Evolutionary conservation across 2,797 vertebrate species (phyloP).

Genomic region (Argentina silus): DNA sequence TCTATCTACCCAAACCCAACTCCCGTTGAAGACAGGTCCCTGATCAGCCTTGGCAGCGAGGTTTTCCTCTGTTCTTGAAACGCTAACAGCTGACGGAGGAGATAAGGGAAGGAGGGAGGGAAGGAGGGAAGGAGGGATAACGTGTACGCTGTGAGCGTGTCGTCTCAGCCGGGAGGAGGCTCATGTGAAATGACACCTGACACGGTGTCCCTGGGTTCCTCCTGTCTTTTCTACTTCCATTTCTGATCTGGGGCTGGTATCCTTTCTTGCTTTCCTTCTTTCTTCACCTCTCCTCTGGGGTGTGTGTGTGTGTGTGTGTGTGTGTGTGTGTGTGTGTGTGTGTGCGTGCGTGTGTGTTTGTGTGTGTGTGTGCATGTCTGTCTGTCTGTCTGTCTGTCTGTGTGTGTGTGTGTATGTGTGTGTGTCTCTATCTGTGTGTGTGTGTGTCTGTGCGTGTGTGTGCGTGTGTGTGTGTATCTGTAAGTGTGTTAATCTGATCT

Average conservation of each 20-base stretch:
- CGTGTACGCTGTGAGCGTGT: slow-evolving; percentile 13
- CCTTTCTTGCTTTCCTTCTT: slow-evolving; percentile 18
- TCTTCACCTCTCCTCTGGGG: too few species aligned
- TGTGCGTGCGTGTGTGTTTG: background rate
- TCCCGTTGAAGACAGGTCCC: too few species aligned
- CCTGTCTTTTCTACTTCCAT: background rate
- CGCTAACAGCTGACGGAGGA: too few species aligned
- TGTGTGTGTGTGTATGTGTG: too few species aligned
- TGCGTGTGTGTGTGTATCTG: background rate
- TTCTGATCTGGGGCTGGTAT: slow-evolving; percentile 22
- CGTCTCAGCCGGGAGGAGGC: slow-evolving; percentile 21
- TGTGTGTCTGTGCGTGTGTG: background rate
- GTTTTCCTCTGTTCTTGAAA: too few species aligned
- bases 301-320: background rate
- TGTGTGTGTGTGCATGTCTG: background rate
- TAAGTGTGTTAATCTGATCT: background rate
- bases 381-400: background rate
- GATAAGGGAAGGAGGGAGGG: too few species aligned
- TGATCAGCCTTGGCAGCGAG: too few species aligned
- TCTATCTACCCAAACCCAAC: too few species aligned
- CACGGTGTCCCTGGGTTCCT: slow-evolving; percentile 18
- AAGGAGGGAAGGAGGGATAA: background rate
- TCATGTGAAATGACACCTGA: slow-evolving; percentile 33
- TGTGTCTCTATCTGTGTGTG: background rate
- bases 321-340: too few species aligned